These are phyloP conservation scores for Vesta saturnalis DNA, from an alignment of 2,888 invertebrate genomes.

Conservation along the genomic window DNA sequence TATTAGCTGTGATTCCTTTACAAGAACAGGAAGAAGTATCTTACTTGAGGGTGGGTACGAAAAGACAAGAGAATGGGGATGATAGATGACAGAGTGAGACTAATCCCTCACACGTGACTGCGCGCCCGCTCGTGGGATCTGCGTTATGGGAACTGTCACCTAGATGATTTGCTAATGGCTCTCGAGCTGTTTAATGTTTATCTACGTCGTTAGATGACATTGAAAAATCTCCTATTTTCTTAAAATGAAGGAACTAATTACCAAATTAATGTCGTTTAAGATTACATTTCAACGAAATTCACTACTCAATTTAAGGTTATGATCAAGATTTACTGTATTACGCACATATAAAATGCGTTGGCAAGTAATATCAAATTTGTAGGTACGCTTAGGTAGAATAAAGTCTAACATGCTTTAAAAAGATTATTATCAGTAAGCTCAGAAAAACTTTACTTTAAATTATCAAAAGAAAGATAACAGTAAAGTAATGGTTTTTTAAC, in stretches of 20 bases:
- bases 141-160: slow-evolving; percentile 54
- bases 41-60: slow-evolving; percentile 32
- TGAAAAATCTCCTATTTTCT: slow-evolving; percentile 32
- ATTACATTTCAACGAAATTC: not conserved
- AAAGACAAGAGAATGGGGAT: slow-evolving; percentile 45
- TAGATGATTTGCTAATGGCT: slow-evolving; percentile 55
- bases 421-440: too few relatives aligned
- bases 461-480: too few relatives aligned
- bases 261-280: slow-evolving; percentile 8
- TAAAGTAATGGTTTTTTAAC: too few relatives aligned
- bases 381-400: too few relatives aligned
- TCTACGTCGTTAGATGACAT: slow-evolving; percentile 35
- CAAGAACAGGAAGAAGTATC: slow-evolving; percentile 37
- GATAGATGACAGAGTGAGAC: slow-evolving; percentile 58
- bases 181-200: slow-evolving; percentile 44
- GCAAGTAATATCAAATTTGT: too few relatives aligned
- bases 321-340: too few relatives aligned
- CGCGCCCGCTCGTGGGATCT: slow-evolving; percentile 53
- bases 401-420: too few relatives aligned
- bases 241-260: slow-evolving; percentile 25
- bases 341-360: too few relatives aligned
- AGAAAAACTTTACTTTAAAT: too few relatives aligned
- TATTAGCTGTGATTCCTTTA: slow-evolving; percentile 33
- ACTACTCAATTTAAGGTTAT: too few relatives aligned
- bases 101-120: slow-evolving; percentile 60